Evolutionary conservation across 2,113 vertebrate genomes (phyloP).

Genomic region (Noctilio leporinus): DNA sequence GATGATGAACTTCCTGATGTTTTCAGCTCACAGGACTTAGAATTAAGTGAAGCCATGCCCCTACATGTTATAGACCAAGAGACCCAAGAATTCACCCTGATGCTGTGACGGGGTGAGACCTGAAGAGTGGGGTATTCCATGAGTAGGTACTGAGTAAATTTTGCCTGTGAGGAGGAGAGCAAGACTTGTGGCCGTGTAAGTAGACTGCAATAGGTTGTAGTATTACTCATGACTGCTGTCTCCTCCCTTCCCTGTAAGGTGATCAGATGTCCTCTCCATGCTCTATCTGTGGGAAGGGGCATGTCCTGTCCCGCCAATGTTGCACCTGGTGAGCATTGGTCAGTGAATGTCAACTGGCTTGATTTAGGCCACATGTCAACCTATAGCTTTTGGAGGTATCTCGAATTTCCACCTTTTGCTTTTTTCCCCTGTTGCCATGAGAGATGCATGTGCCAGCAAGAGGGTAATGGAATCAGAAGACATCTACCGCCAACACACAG

Average conservation of each 20-base stretch:
- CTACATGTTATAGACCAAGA: neutral
- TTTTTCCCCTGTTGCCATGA: neutral
- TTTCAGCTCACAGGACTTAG: neutral
- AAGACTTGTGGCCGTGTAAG: neutral
- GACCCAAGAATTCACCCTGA: too few relatives aligned
- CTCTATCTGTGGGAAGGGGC: neutral
- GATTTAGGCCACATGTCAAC: neutral
- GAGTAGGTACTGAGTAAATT: neutral
- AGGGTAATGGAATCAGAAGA: neutral
- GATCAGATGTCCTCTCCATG: too few relatives aligned
- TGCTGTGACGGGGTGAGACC: neutral
- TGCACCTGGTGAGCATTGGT: neutral
- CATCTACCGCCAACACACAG: neutral
- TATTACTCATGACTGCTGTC: neutral
- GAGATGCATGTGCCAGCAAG: neutral
- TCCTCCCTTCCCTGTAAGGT: neutral
- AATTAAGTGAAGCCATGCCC: neutral
- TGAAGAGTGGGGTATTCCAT: neutral
- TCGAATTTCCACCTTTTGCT: neutral
- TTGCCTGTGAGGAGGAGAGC: neutral
- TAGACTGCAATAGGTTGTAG: neutral
- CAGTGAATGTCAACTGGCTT: neutral
- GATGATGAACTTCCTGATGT: neutral
- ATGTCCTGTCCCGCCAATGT: rapidly evolving
- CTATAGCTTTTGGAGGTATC: neutral